Evolutionary conservation across 2,797 vertebrate species (phyloP), one percentile per base, ranked within the genome.

Genomic region (Crocodylus rhombifer): DNA sequence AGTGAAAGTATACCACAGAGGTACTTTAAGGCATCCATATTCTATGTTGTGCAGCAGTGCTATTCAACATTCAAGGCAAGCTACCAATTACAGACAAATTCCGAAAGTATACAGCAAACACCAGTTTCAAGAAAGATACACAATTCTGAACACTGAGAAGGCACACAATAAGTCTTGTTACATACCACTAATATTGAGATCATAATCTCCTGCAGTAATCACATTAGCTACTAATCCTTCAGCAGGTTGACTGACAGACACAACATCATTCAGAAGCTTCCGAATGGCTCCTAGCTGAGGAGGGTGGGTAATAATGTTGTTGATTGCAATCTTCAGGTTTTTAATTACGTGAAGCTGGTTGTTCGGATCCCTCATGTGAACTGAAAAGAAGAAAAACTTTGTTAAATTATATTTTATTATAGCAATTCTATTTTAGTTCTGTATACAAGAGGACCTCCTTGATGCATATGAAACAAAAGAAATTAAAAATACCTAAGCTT

Each of bases 291-390:
- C 95, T 0, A 98, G 89, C n/a, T 98, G 96, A 81, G 97, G 98
- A 4, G 98, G 98, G 18, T 97, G 98, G 4, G 98, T 99, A 89
- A 98, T 97, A 89, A 99, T 97, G 92, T 98, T 99, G 97, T 98
- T 99, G 86, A 99, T 98, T 67, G 98, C 98, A 86, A 99, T 99
- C 95, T 99, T 99, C 97, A 99, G 96, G 97, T 99, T 99, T 97
- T 99, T 99, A 91, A 99, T 99, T 83, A 98, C 95, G 77, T 99
- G 99, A 95, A 99, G 97, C 94, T 99, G 99, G 97, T 99, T 99
- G 98, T 98, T 99, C 79, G 99, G 99, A 97, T 99, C 99, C 95
- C 99, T 98, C 97, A 99, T 98, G 95, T 99, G 99, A 97, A 99
- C 99, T 99, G 81, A 61, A 92, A 91, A 73, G 28, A 89, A 80